These are phyloP conservation scores for Phyllotreta cruciferae DNA, from an alignment of 2,888 invertebrate genomes.

Conservation along the genomic window DNA sequence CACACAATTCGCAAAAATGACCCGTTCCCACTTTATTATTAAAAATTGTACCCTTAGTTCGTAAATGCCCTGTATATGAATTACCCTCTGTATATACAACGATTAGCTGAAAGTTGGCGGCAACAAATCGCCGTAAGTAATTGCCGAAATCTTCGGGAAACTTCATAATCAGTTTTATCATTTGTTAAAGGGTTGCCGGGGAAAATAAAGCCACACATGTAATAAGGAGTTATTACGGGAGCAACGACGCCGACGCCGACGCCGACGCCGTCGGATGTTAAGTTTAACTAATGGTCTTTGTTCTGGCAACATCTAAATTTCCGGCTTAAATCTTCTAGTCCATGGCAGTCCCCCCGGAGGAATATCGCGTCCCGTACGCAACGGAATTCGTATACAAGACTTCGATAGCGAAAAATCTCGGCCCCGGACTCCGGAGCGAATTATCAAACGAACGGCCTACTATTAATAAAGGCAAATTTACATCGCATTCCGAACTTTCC, in stretches of 20 bases:
- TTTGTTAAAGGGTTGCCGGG: neutral
- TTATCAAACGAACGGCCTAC: too few relatives aligned
- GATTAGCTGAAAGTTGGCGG: too few relatives aligned
- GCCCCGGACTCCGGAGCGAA: too few relatives aligned
- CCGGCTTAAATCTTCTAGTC: constrained; percentile 4
- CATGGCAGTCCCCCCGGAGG: constrained; percentile 3
- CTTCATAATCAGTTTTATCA: constrained; percentile 11
- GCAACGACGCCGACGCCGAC: neutral
- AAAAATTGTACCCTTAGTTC: too few relatives aligned
- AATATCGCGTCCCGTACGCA: neutral
- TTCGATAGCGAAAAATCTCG: too few relatives aligned
- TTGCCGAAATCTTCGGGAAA: neutral
- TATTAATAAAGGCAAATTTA: too few relatives aligned
- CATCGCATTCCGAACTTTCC: neutral
- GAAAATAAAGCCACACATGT: constrained; percentile 10
- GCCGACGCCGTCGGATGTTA: neutral
- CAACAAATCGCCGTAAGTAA: neutral
- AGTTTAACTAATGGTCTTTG: constrained; percentile 12
- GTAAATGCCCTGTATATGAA: too few relatives aligned
- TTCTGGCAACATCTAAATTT: constrained; percentile 7
- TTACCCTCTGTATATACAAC: too few relatives aligned
- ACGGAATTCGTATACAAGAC: too few relatives aligned
- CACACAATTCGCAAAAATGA: too few relatives aligned
- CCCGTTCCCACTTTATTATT: too few relatives aligned
- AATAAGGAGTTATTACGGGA: constrained; percentile 10